Evolutionary conservation across 1,140 invertebrate genomes (phyloP), one percentile per base, ranked within the genome.

Genomic region (Lasioglossum baleicum): DNA sequence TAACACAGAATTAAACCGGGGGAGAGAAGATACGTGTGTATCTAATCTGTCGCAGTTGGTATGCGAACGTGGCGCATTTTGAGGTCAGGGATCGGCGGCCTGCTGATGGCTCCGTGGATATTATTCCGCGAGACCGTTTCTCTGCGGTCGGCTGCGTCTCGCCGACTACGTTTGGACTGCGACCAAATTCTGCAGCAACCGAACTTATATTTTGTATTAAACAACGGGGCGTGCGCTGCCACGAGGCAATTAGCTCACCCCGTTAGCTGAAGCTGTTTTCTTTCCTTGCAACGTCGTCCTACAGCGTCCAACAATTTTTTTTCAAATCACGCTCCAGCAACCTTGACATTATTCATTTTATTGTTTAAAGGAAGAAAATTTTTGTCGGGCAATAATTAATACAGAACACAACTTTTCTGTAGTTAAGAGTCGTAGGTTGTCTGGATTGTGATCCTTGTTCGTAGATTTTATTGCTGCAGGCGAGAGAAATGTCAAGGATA

Each of bases 51-150:
- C 76, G 53, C 35, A 20, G 31, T 40, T 5, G 61, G 53, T 78
- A 72, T 72, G 68, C 13, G 67, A 64, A 72, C 68, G 76, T 17
- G 7, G 11, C 71, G 69, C 76, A 78, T 63, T 78, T 72, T 78
- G 76, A 56, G 76, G 76, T 72, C 76, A 78, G 58, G 40, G 76
- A 72, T 78, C 68, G 68, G 42, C 76, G 75, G 58, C 67, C 42
- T 53, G 66, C 65, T 61, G 69, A 78, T 78, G 61, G 48, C 76
- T 78, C 26, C 48, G n/a, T 17, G 75, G 31, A 69, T 70, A 71
- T 63, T 77, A 63, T 63, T 71, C 42, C 31, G 42, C 75, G 26
- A 63, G n/a, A 63, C 17, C 35, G 22, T 66, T 63, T 65, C 48
- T 17, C 22, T 40, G 2, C 31, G 35, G 10, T 51, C 7, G 22